Evolutionary conservation across 1,140 invertebrate species (phyloP), one percentile per base, ranked within the genome.

Genomic region (Caenorhabditis tropicalis): DNA sequence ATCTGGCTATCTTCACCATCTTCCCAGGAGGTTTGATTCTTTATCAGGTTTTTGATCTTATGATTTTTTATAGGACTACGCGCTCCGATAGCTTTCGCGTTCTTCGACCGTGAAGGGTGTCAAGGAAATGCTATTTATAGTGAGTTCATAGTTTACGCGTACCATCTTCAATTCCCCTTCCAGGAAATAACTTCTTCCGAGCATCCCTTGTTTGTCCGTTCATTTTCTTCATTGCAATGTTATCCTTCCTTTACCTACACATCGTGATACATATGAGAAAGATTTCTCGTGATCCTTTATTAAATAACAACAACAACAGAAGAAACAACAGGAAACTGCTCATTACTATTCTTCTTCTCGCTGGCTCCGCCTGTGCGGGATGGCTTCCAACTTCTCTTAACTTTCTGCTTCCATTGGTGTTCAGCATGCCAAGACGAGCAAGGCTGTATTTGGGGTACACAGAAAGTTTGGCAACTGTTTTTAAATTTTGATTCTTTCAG

Each of bases 221-320:
- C 49, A 87, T 89, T 56, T 46, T 89, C 15, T 88, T 89, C 43
- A 86, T 89, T 43, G 53, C 87, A 0, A 86, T 89, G 49, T 81
- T 89, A 9, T 85, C 88, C 4, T 87, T 84, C 79, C 88, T 89
- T 12, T 89, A 89, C 74, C 31, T 88, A 1, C 88, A 89, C 70
- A 89, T 89, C 60, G 24, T 89, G 10, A 60, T 88, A 39, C 88
- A 89, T 81, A 89, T 89, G 88, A 46, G 86, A 10, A 60, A 85
- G 29, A 60, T 80, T 15, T 60, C 87, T 5, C 86, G 82, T 43
- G 87, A 89, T 82, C 88, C 88, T 21, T 60, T 89, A 31, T 56
- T 89, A 29, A 83, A 33, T 29, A 89, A 89, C 27, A 83, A 83
- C 43, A 85, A 82, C 7, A 88, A 83, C 21, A 46, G 88, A 10